A percentile compares a stretch with the other conserved stretches of the same genome.
phyloP scores from a whole-genome alignment of 2,888 invertebrate genomes.

The Baccha elongata region DNA sequence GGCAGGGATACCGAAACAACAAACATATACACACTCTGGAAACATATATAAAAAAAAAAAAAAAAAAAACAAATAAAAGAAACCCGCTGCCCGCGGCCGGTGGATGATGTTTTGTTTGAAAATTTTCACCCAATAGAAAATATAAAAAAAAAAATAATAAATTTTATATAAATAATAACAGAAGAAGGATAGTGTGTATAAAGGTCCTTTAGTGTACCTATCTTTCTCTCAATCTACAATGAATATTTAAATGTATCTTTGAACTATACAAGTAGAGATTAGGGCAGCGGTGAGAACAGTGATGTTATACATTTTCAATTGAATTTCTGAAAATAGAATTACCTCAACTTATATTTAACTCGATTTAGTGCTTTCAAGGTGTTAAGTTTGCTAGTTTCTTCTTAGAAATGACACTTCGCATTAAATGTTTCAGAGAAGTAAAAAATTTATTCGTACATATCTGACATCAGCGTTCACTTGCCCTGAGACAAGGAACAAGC shows the following conservation, averaged over 20 bases:
- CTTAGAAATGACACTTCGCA: too few species aligned
- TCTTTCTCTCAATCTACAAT: slow-evolving; percentile 57
- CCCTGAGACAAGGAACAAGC: too few species aligned
- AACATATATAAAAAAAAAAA: background rate
- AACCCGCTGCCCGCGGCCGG: slow-evolving; percentile 64
- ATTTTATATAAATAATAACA: slow-evolving; percentile 66
- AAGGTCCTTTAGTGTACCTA: slow-evolving; percentile 39
- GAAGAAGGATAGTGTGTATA: slow-evolving; percentile 6
- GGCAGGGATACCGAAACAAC: slow-evolving; percentile 62
- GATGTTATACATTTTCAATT: slow-evolving; percentile 25
- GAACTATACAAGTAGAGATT: slow-evolving; percentile 29
- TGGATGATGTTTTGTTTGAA: slow-evolving; percentile 70
- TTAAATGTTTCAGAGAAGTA: too few species aligned
- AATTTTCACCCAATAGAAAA: slow-evolving; percentile 65
- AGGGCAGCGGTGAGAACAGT: slow-evolving; percentile 12
- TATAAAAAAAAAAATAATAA: slow-evolving; percentile 9
- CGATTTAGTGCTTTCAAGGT: too few species aligned
- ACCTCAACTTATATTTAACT: too few species aligned
- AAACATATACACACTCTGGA: slow-evolving; percentile 32
- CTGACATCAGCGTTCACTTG: too few species aligned
- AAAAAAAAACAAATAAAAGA: slow-evolving; percentile 16
- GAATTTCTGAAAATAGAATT: too few species aligned
- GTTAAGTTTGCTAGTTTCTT: too few species aligned
- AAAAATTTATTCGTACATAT: too few species aligned
- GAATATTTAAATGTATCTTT: slow-evolving; percentile 73